Base-by-base conservation (phyloP, 1,140 invertebrate species). In the Penaeus chinensis region DNA sequence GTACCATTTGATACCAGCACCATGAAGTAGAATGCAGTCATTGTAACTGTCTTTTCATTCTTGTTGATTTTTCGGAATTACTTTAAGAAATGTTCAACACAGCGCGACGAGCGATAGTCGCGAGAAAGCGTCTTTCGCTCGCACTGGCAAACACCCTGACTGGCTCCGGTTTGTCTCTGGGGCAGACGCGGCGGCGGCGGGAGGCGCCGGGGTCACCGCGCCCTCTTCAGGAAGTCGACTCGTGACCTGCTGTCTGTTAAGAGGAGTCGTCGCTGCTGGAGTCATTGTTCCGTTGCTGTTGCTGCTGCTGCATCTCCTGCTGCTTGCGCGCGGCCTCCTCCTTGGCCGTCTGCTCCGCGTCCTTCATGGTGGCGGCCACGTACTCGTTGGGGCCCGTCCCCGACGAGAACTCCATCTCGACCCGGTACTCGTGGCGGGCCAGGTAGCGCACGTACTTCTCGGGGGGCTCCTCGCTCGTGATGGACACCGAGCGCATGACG, bases 401-500 rank as follows among this genome's bases (percentile, higher is more conserved):
- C 90, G 95, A 94, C 78, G 95, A 96, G 90, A 96, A 96, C 91
- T 97, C 96, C 91, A 97, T 97, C 90, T 95, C 96, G 91, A 97
- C 96, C 91, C 96, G 96, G 91, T 54, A 92, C 83, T 91, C 90
- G 54, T 91, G 90, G 62, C 89, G 95, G n/a, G 98, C 97, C 85
- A 99, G 94, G 92, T 99, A 99, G 89, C 97, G 94, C 11, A 99
- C 98, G 93, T 99, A 99, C 93, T 99, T 99, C 93, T 99, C 99
- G 10, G 99, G 98, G 19, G 98, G 98, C 91, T 98, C 96, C 89
- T 96, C 97, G 90, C 95, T 96, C 90, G 96, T 96, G 91, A 90
- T 90, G 91, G 90, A 91, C 96, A 99, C 97, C 84, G 98, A 99
- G 90, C 99, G 94, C 88, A 99, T 96, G 24, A 98, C 99, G 74